These are phyloP conservation scores for Caenorhabditis sp. DNA, from an alignment of 2,888 invertebrate genomes.

Conservation along the genomic window DNA sequence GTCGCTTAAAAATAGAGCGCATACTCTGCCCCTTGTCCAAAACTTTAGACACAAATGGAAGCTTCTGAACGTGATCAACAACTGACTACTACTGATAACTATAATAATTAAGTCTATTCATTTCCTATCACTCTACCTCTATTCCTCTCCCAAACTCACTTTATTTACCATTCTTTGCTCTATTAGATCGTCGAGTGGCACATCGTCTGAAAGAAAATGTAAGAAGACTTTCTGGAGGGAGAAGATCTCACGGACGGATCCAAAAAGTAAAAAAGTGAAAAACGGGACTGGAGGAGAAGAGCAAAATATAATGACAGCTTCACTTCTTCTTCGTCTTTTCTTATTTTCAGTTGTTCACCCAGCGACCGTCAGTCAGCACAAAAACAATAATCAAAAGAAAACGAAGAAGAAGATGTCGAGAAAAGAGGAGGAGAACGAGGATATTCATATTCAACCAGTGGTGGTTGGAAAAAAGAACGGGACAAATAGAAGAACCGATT, in stretches of 20 bases:
- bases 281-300: conserved; percentile 19
- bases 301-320: conserved; percentile 58
- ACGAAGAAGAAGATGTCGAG: conserved; percentile 33
- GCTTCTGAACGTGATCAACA: background rate
- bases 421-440: conserved; percentile 16
- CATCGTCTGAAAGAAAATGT: conserved; percentile 30
- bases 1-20: too few species aligned
- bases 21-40: too few species aligned
- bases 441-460: conserved; percentile 28
- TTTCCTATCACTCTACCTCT: conserved; percentile 3
- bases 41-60: too few species aligned
- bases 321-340: conserved; percentile 30
- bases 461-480: conserved; percentile 22
- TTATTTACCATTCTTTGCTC: conserved; percentile 63
- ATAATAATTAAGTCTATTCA: conserved; percentile 29
- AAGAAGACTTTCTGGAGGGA: background rate
- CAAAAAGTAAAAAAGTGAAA: background rate
- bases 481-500: conserved; percentile 12
- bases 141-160: conserved; percentile 27
- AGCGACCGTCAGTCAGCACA: conserved; percentile 35
- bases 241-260: background rate
- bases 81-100: background rate
- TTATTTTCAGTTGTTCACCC: conserved; percentile 29
- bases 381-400: conserved; percentile 40
- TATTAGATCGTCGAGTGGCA: conserved; percentile 54